Conservation (phyloP, 2,113 vertebrate species). For the Xyrauchen texanus region DNA sequence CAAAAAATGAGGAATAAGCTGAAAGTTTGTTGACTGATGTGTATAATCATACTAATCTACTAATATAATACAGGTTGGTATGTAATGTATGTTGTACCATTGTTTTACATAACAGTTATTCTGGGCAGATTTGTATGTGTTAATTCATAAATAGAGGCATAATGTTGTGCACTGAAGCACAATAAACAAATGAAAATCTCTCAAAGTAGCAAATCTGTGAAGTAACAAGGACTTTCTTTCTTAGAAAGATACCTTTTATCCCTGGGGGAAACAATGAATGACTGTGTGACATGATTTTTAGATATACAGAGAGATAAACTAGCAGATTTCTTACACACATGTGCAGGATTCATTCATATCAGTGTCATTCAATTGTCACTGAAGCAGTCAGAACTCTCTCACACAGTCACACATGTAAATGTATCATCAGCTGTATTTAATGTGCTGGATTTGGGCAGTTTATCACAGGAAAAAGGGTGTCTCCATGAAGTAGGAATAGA, state of each 20-base stretch:
- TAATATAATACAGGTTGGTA: no score
- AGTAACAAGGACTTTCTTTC: not conserved
- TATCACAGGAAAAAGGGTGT: conserved; percentile 10
- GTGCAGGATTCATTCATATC: not conserved
- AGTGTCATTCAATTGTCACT: conserved; percentile 2
- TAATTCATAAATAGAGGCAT: not conserved
- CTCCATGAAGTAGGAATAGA: not conserved
- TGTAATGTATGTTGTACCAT: no score
- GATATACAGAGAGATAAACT: not conserved
- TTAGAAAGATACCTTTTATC: not conserved
- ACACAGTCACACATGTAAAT: not conserved
- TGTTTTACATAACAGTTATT: no score
- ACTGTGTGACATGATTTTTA: not conserved
- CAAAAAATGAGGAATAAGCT: no score
- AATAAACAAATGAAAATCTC: conserved; percentile 8
- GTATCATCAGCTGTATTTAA: conserved; percentile 27
- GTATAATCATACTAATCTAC: no score
- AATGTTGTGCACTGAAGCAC: not conserved
- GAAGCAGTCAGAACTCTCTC: conserved; percentile 1
- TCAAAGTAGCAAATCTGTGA: not conserved
- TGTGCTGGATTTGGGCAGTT: not conserved
- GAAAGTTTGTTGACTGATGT: no score
- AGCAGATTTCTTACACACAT: no score
- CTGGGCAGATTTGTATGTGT: no score
- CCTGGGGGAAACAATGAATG: no score